phyloP scores from a whole-genome alignment of 2,888 invertebrate species.

The Polyploca ridens region DNA sequence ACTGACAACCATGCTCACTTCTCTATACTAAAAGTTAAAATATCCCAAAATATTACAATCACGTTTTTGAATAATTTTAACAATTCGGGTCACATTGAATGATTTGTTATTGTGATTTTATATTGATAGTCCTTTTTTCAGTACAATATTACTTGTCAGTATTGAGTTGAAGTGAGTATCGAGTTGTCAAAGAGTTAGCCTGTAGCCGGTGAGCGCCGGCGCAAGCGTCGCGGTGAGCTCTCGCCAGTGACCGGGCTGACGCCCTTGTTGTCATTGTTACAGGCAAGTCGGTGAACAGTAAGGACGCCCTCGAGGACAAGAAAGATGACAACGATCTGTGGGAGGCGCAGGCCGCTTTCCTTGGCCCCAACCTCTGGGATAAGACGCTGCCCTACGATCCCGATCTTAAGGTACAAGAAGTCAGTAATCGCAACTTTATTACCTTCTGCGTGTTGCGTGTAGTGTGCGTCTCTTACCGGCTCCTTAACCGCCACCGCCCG shows the following conservation, averaged over 20 bases:
- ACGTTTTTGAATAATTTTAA: too few relatives aligned
- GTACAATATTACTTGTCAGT: neutral
- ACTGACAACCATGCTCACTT: neutral
- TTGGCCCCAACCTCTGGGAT: slow-evolving; percentile 98
- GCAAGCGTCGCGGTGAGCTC: slow-evolving; percentile 28
- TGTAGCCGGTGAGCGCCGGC: slow-evolving; percentile 16
- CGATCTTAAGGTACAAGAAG: slow-evolving; percentile 96
- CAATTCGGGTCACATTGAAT: too few relatives aligned
- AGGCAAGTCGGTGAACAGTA: slow-evolving; percentile 86
- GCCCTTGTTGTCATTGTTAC: slow-evolving; percentile 75
- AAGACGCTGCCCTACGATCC: slow-evolving; percentile 96
- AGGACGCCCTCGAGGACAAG: slow-evolving; percentile 87
- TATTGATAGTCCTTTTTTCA: neutral
- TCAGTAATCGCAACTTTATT: slow-evolving; percentile 82
- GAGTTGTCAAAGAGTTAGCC: slow-evolving; percentile 7
- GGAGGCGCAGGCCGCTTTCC: slow-evolving; percentile 98
- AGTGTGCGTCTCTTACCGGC: slow-evolving; percentile 59
- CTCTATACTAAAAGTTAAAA: neutral
- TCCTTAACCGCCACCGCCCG: slow-evolving; percentile 52
- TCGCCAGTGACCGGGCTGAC: slow-evolving; percentile 55
- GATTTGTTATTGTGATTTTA: neutral
- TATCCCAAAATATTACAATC: neutral
- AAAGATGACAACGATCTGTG: slow-evolving; percentile 94
- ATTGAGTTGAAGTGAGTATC: neutral
- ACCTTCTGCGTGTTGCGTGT: slow-evolving; percentile 74